These are phyloP conservation scores for Haemorhous mexicanus DNA, from an alignment of 2,113 vertebrate species.

Conservation along the genomic window DNA sequence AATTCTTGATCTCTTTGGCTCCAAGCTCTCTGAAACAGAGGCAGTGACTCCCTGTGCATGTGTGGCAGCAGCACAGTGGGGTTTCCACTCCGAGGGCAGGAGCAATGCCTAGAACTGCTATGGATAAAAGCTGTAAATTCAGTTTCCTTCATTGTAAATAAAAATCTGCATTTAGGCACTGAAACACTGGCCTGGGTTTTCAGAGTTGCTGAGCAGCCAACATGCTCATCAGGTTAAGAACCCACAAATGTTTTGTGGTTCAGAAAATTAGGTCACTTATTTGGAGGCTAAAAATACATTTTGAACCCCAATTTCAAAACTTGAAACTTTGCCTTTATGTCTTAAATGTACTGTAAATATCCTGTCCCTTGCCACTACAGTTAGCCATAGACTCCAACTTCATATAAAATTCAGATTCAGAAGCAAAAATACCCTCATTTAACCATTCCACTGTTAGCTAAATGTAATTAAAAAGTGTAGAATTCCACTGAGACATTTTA, in stretches of 20 bases:
- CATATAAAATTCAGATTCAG: neutral
- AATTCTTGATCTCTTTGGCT: neutral
- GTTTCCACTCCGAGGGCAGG: neutral
- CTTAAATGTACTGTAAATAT: neutral
- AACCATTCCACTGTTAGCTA: constrained; percentile 54
- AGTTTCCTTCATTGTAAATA: neutral
- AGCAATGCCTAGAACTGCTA: neutral
- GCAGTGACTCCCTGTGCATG: neutral
- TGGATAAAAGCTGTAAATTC: neutral
- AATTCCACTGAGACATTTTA: constrained; percentile 55
- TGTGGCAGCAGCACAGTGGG: neutral
- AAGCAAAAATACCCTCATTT: constrained; percentile 32
- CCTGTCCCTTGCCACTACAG: neutral
- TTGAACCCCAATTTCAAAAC: neutral
- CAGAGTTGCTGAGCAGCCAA: constrained; percentile 45
- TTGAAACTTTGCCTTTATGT: neutral
- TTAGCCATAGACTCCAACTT: neutral
- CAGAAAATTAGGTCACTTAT: constrained; percentile 15
- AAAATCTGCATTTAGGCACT: neutral
- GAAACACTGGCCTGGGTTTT: neutral
- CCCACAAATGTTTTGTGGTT: neutral
- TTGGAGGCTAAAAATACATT: neutral
- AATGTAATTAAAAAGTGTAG: constrained; percentile 57
- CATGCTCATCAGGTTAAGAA: neutral
- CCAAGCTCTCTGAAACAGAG: neutral